phyloP scores from a whole-genome alignment of 2,888 invertebrate genomes.

The Eupithecia exiguata region DNA sequence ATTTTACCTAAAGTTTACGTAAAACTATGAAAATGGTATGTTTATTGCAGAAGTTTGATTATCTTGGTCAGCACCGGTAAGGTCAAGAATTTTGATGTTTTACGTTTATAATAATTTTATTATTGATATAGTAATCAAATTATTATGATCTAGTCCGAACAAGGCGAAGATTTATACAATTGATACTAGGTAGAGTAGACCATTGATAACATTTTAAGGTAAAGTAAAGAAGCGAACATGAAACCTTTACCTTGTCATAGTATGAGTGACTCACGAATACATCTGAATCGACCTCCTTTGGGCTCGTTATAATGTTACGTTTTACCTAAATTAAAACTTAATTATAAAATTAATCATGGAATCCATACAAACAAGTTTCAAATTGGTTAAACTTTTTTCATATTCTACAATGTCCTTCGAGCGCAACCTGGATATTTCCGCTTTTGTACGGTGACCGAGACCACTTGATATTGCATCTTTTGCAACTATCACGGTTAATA shows the following conservation, averaged over 20 bases:
- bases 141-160: not conserved
- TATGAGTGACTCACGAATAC: too few relatives aligned
- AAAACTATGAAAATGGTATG: too few relatives aligned
- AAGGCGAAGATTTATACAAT: not conserved
- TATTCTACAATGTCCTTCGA: constrained; percentile 5
- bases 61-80: too few relatives aligned
- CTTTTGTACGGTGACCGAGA: not conserved
- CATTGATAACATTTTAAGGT: not conserved
- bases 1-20: too few relatives aligned
- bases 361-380: constrained; percentile 1
- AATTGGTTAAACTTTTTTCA: constrained; percentile 8
- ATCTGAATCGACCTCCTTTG: too few relatives aligned
- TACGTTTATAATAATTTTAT: too few relatives aligned
- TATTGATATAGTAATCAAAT: not conserved
- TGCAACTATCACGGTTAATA: not conserved
- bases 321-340: not conserved
- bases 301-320: too few relatives aligned
- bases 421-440: constrained; percentile 3
- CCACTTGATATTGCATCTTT: not conserved
- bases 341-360: constrained; percentile 6
- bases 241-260: too few relatives aligned
- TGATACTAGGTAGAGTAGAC: not conserved
- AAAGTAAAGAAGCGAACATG: too few relatives aligned
- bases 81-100: too few relatives aligned
- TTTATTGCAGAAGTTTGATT: too few relatives aligned